Conservation (phyloP, 2,113 vertebrate species). For the Girardinichthys multiradiatus region DNA sequence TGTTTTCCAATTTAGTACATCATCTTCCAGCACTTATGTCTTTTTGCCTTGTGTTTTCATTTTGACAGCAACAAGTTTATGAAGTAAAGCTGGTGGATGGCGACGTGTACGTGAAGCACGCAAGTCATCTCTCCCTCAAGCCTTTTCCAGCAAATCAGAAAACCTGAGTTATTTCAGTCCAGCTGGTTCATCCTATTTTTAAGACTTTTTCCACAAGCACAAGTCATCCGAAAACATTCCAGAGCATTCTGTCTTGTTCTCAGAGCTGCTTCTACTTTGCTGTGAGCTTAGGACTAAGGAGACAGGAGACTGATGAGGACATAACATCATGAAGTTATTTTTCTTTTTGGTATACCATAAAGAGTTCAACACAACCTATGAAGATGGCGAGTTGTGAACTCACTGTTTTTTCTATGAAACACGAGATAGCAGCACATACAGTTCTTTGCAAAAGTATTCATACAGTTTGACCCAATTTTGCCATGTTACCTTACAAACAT, state of each 20-base stretch:
- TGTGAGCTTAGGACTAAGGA: conserved; percentile 33
- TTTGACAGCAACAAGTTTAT: conserved; percentile 76
- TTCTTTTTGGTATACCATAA: conserved; percentile 25
- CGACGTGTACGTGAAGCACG: conserved; percentile 76
- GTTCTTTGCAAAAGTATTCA: not conserved
- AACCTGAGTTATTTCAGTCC: conserved; percentile 44
- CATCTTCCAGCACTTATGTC: not conserved
- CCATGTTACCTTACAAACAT: not conserved
- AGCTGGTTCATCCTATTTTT: conserved; percentile 46
- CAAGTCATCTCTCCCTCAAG: conserved; percentile 68
- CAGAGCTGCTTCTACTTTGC: conserved; percentile 48
- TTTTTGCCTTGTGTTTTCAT: conserved; percentile 25
- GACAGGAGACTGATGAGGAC: conserved; percentile 52
- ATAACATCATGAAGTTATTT: conserved; percentile 51
- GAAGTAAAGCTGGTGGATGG: conserved; percentile 77
- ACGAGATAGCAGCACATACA: not conserved
- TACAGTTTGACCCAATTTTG: not conserved
- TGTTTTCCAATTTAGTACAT: not conserved
- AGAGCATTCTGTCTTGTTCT: conserved; percentile 48
- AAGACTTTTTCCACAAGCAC: conserved; percentile 51
- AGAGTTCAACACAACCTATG: conserved; percentile 20
- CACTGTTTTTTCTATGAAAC: conserved; percentile 11
- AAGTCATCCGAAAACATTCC: conserved; percentile 62
- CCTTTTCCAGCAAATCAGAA: conserved; percentile 56
- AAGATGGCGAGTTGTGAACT: conserved; percentile 8